These are phyloP conservation scores for Cerastis leucographa DNA, from an alignment of 2,888 invertebrate genomes.

Conservation along the genomic window DNA sequence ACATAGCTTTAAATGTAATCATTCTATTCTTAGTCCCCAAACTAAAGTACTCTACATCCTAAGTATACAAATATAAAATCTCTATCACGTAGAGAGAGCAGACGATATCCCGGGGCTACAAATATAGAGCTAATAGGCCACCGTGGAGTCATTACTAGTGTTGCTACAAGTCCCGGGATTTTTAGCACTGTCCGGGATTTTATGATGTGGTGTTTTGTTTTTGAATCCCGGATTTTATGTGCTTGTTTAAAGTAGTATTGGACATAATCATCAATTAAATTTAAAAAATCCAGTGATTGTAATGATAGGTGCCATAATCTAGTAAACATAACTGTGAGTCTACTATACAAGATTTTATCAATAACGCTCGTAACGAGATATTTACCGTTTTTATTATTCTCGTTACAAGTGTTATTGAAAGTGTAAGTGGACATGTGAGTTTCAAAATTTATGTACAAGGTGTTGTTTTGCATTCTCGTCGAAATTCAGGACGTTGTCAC, in stretches of 20 bases:
- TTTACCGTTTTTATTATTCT: too few species aligned
- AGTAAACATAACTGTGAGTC: too few species aligned
- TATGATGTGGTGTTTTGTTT: background rate
- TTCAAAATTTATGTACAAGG: too few species aligned
- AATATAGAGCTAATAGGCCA: conserved; percentile 59
- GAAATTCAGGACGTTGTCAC: too few species aligned
- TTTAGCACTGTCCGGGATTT: conserved; percentile 28
- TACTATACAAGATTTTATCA: too few species aligned
- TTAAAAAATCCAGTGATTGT: too few species aligned
- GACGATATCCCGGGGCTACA: conserved; percentile 40
- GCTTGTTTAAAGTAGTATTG: background rate
- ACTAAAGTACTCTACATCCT: background rate
- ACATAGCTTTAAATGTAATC: background rate
- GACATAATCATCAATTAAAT: too few species aligned
- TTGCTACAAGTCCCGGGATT: conserved; percentile 32
- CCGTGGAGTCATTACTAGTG: conserved; percentile 57
- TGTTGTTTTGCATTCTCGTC: too few species aligned
- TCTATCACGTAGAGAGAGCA: conserved; percentile 40
- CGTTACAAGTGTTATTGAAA: too few species aligned
- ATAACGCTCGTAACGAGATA: too few species aligned
- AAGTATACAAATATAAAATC: conserved; percentile 44
- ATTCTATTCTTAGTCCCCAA: conserved; percentile 6
- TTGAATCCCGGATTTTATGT: background rate
- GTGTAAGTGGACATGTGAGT: too few species aligned
- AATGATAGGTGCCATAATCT: too few species aligned